Conservation (phyloP, 2,113 vertebrate species). For the Noctilio leporinus region DNA sequence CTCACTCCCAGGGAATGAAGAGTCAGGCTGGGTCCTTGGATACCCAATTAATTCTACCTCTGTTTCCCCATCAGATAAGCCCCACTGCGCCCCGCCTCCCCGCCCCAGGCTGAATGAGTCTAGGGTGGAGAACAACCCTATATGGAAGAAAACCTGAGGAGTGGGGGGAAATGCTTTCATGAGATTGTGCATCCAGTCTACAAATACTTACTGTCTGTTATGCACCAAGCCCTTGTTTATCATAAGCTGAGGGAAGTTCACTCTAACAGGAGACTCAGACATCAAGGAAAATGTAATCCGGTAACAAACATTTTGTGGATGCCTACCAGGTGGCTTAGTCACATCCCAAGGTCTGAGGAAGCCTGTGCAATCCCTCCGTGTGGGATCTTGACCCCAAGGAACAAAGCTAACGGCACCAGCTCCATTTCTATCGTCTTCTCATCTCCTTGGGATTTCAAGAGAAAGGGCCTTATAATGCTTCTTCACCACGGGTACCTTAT, state of each 20-base stretch:
- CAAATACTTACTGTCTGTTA: no score
- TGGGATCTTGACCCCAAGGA: not conserved
- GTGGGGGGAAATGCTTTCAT: accelerated
- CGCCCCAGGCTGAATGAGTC: not conserved
- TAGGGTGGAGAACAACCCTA: not conserved
- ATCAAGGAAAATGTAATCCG: no score
- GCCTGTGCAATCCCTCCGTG: not conserved
- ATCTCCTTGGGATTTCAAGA: not conserved
- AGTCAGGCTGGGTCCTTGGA: not conserved
- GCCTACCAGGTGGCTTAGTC: not conserved
- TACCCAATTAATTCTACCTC: not conserved
- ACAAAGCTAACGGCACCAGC: not conserved
- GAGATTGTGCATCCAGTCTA: accelerated
- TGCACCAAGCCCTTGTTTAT: accelerated
- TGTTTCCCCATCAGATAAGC: not conserved
- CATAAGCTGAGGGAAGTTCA: accelerated
- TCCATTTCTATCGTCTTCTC: not conserved
- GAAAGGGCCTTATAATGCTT: not conserved
- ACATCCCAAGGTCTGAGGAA: not conserved
- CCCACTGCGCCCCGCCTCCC: accelerated
- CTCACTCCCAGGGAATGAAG: not conserved
- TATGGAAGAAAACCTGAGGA: accelerated
- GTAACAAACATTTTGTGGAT: not conserved
- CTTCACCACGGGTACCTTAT: not conserved
- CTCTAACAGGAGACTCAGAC: not conserved